Conservation (phyloP, 2,888 invertebrate species). For the Megalurothrips usitatus region DNA sequence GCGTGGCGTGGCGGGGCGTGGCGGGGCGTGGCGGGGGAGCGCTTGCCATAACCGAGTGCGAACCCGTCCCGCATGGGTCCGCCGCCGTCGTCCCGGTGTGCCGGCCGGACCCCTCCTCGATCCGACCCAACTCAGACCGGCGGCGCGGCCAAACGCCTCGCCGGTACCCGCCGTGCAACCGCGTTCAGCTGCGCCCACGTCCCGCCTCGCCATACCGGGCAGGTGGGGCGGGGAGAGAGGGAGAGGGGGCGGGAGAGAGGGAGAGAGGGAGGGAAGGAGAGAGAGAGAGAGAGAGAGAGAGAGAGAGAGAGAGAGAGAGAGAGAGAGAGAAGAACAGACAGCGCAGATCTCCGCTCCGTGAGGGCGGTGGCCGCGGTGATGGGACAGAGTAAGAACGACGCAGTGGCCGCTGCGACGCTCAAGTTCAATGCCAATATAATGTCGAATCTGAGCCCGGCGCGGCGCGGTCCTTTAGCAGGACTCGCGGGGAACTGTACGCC, state of each 20-base stretch:
- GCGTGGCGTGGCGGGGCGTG: not conserved
- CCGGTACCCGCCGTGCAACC: too few relatives aligned
- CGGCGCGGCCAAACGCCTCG: not conserved
- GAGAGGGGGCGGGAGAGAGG: not conserved
- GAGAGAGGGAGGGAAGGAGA: too few relatives aligned
- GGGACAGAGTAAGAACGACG: not conserved
- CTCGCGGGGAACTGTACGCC: not conserved
- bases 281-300: too few relatives aligned
- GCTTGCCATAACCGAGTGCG: not conserved
- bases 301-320: too few relatives aligned
- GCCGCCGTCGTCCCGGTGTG: not conserved
- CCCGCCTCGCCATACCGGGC: not conserved
- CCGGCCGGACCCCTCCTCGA: not conserved
- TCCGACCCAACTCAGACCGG: too few relatives aligned
- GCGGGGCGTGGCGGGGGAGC: too few relatives aligned
- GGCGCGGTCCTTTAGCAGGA: not conserved
- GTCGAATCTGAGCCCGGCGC: not conserved
- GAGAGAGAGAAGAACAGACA: not conserved
- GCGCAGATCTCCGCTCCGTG: not conserved
- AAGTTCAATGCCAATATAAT: not conserved
- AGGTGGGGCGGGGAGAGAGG: not conserved
- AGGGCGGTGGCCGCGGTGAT: not conserved
- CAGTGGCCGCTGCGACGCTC: not conserved
- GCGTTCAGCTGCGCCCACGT: not conserved
- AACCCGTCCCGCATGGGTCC: not conserved